Evolutionary conservation across 2,113 vertebrate species (phyloP).

Genomic region (Thalassarche chlororhynchos): DNA sequence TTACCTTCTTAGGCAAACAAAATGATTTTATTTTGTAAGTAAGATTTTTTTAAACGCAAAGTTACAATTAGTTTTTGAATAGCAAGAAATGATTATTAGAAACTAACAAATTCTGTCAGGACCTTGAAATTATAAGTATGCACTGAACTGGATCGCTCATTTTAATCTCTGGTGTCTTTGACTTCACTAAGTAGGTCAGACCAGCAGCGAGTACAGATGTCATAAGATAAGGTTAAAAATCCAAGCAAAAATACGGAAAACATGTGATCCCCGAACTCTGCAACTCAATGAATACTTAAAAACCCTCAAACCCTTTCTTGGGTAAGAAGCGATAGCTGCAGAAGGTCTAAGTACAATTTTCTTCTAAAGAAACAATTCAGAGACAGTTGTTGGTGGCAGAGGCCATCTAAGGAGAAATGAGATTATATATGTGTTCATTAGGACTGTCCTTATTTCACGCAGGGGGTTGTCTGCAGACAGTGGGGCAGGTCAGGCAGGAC

Average conservation of each 20-base stretch:
- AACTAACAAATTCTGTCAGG: neutral
- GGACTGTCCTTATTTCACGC: neutral
- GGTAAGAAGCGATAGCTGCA: neutral
- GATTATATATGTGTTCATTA: neutral
- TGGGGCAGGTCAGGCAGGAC: neutral
- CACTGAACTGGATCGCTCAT: neutral
- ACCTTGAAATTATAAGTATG: neutral
- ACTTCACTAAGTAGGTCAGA: constrained; percentile 39
- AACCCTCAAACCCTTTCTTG: accelerated
- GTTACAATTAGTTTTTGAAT: neutral
- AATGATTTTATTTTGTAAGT: neutral
- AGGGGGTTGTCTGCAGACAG: neutral
- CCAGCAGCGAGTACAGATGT: neutral
- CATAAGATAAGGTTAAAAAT: neutral
- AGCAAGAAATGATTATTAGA: neutral
- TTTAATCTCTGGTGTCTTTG: neutral
- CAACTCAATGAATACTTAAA: neutral
- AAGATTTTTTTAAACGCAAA: neutral
- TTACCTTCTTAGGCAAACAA: neutral
- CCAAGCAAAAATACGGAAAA: neutral
- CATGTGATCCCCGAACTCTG: neutral
- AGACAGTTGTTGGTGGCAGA: neutral
- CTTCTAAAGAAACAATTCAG: neutral
- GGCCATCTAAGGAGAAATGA: neutral
- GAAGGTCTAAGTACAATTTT: neutral